A percentile compares a stretch with the other conserved stretches of the same genome.
Evolutionary conservation across 2,797 vertebrate genomes (phyloP).

Genomic region (Parotocinclus haroldoi): DNA sequence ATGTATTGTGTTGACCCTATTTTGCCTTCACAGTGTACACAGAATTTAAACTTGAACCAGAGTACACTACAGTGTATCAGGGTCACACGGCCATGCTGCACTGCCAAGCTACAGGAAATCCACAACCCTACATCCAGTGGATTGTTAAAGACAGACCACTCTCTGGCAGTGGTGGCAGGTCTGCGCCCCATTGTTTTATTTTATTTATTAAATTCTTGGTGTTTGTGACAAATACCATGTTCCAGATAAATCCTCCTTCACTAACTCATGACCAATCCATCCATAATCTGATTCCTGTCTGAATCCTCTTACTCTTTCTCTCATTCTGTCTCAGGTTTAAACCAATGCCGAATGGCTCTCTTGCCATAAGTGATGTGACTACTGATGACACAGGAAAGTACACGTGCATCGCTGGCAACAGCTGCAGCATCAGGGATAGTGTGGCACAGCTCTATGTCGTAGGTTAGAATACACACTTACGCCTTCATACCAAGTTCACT

Average conservation of each 20-base stretch:
- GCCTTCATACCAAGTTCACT: slow-evolving; percentile 8
- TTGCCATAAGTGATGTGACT: slow-evolving; percentile 85
- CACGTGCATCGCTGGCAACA: slow-evolving; percentile 94
- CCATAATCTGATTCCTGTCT: too few species aligned
- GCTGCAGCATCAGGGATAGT: slow-evolving; percentile 88
- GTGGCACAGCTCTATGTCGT: slow-evolving; percentile 89
- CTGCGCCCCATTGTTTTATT: slow-evolving; percentile 35
- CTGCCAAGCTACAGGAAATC: slow-evolving; percentile 91
- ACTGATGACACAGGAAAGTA: slow-evolving; percentile 89
- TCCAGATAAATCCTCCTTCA: too few species aligned
- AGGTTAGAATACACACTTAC: slow-evolving; percentile 69
- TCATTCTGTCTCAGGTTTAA: slow-evolving; percentile 81
- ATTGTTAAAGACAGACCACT: slow-evolving; percentile 87
- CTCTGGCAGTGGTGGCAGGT: slow-evolving; percentile 75
- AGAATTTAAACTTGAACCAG: slow-evolving; percentile 87
- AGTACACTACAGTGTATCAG: slow-evolving; percentile 91
- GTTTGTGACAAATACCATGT: too few species aligned
- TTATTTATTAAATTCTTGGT: neutral
- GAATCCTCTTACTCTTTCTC: neutral
- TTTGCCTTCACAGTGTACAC: slow-evolving; percentile 74
- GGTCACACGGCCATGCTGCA: slow-evolving; percentile 91
- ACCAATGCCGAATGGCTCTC: slow-evolving; percentile 89
- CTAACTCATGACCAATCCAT: neutral
- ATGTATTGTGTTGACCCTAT: too few species aligned
- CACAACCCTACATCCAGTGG: slow-evolving; percentile 89